These are phyloP conservation scores for Betta splendens DNA, from an alignment of 2,797 vertebrate species.

Conservation along the genomic window DNA sequence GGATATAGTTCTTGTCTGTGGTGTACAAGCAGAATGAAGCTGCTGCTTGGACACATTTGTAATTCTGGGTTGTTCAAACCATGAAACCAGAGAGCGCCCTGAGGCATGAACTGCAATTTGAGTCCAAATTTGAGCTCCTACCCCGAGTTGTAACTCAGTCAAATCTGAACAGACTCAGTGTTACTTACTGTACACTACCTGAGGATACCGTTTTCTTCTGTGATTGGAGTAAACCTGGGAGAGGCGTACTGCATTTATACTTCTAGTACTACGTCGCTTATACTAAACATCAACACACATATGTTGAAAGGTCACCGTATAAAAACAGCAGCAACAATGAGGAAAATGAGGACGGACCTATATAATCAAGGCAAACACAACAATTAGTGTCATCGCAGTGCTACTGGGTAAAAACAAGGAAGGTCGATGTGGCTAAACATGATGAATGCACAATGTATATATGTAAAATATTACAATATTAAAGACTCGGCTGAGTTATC, in stretches of 20 bases:
- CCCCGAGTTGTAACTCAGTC: slow-evolving; percentile 1
- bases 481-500: background rate
- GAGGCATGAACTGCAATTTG: background rate
- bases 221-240: background rate
- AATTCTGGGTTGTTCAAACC: background rate
- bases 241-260: too few relatives aligned
- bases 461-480: background rate
- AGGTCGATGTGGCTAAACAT: background rate
- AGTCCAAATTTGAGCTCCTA: background rate
- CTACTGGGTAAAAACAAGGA: background rate
- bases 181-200: background rate
- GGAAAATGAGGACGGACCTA: background rate
- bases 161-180: background rate
- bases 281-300: slow-evolving; percentile 1
- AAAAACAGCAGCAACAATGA: slow-evolving; percentile 11
- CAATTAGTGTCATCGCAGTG: slow-evolving; percentile 11
- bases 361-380: slow-evolving; percentile 20
- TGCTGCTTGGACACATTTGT: background rate
- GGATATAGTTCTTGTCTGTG: too few relatives aligned
- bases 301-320: slow-evolving; percentile 10
- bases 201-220: background rate
- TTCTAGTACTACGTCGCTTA: too few relatives aligned
- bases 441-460: background rate
- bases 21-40: too few relatives aligned
- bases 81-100: too few relatives aligned